Evolutionary conservation across 2,888 invertebrate species (phyloP).

Genomic region (Pammene fasciana): DNA sequence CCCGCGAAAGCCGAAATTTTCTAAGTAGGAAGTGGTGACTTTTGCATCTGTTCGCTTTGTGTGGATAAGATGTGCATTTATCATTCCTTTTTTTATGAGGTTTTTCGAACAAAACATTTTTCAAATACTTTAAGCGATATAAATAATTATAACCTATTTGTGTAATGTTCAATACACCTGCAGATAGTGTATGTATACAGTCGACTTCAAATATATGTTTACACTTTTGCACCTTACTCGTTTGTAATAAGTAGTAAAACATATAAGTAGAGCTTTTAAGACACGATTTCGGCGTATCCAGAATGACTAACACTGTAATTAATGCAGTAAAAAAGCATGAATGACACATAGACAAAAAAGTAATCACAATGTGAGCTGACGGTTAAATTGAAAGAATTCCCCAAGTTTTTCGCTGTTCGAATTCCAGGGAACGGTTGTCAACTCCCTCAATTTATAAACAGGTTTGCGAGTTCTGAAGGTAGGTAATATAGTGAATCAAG

Average conservation of each 20-base stretch:
- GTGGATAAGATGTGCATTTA: conserved; percentile 42
- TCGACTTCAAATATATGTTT: too few relatives aligned
- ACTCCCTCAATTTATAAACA: neutral
- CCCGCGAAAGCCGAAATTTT: conserved; percentile 71
- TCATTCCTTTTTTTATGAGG: neutral
- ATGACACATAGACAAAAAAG: neutral
- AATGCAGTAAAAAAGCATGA: conserved; percentile 1
- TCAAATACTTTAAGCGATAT: neutral
- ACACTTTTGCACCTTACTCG: too few relatives aligned
- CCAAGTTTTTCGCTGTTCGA: neutral
- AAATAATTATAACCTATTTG: too few relatives aligned
- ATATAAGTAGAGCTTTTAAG: too few relatives aligned
- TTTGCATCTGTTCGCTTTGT: conserved; percentile 28
- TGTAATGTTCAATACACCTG: too few relatives aligned
- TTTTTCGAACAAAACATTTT: neutral
- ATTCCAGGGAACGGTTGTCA: neutral
- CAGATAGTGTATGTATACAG: too few relatives aligned
- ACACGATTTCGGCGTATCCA: too few relatives aligned
- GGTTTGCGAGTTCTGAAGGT: neutral
- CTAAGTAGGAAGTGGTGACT: conserved; percentile 69
- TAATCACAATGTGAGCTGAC: neutral
- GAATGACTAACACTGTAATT: too few relatives aligned
- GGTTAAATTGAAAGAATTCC: conserved; percentile 3
- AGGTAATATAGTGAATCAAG: neutral
- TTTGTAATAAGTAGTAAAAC: too few relatives aligned